Evolutionary conservation across 1,140 invertebrate species (phyloP), one percentile per base, ranked within the genome.

Genomic region (Radopholus similis): DNA sequence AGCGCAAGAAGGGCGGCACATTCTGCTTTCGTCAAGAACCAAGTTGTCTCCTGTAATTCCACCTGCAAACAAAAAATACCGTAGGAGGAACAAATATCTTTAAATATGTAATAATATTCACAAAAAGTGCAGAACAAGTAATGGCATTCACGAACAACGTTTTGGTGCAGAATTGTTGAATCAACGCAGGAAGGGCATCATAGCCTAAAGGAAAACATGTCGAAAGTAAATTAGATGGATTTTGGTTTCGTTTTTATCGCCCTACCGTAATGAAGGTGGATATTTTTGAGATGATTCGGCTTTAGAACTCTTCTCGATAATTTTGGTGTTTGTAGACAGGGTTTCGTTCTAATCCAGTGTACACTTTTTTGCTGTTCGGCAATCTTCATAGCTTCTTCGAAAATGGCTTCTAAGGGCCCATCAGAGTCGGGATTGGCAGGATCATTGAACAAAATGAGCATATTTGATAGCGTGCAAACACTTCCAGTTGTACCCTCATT

Each of bases 241-340:
- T 56, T 30, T 56, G 54, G 32, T 26, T 26, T 5, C 18, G 38
- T 30, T 57, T 57, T 38, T 6, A 30, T 42, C 13, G 4, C 26
- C 38, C 0, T n/a, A 62, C 59, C 59, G n/a, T 62, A 62, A 62
- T 62, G 59, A 21, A 62, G 28, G 38, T 62, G 59, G n/a, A 62
- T 62, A 34, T 34, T 62, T 28, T 21, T 23, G 49, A 62, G 59
- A 47, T 62, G 4, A 28, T 62, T 62, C 30, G 59, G 34, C 30
- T 40, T 42, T 42, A 49, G 32, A 26, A 21, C 49, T 18, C 40
- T 2, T 15, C 4, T 15, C 4, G 11, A 1, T 28, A 34, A 13
- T 18, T 42, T 34, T 18, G 59, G 59, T 47, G 34, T 47, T 11
- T 21, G 35, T 4, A 21, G 18, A 42, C 59, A 32, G 30, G 59